A percentile compares a stretch with the other conserved stretches of the same genome.
These are phyloP conservation scores for Ploceus nigricollis DNA, from an alignment of 2,113 vertebrate genomes.

Conservation along the genomic window DNA sequence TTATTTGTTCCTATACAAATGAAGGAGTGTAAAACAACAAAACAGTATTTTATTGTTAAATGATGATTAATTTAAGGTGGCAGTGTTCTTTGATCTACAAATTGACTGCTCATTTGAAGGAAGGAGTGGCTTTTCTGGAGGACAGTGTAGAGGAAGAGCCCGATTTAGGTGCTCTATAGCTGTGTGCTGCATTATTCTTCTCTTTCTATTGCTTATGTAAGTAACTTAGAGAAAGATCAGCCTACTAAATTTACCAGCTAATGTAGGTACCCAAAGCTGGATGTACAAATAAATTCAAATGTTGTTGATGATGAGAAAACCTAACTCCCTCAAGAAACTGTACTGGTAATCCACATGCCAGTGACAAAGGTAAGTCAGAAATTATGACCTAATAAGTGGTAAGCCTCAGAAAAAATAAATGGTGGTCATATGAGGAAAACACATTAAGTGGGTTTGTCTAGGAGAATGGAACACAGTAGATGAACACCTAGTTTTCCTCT, in stretches of 20 bases:
- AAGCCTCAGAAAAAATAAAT: not conserved
- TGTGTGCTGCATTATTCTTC: not conserved
- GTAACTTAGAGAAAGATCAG: not conserved
- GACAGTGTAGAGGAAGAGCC: not conserved
- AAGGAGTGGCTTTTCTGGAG: not conserved
- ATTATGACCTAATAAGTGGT: not conserved
- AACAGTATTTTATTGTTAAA: not conserved
- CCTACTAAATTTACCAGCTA: not conserved
- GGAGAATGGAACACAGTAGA: not conserved
- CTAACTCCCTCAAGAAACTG: not conserved
- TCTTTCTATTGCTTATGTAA: not conserved
- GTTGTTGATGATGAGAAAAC: not conserved
- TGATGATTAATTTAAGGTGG: not conserved
- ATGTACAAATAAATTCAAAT: not conserved
- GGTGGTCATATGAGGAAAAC: not conserved
- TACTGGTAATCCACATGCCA: not conserved
- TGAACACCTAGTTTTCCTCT: not conserved
- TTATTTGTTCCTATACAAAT: not conserved
- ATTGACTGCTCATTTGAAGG: not conserved
- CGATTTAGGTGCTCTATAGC: not conserved
- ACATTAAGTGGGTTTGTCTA: not conserved
- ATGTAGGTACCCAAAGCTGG: not conserved
- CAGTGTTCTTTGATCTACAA: not conserved
- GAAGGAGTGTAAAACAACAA: not conserved
- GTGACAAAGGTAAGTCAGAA: not conserved